A percentile compares a stretch with the other conserved stretches of the same genome.
Conservation (phyloP, 2,888 invertebrate species). For the Ichneumoninae sp. region DNA sequence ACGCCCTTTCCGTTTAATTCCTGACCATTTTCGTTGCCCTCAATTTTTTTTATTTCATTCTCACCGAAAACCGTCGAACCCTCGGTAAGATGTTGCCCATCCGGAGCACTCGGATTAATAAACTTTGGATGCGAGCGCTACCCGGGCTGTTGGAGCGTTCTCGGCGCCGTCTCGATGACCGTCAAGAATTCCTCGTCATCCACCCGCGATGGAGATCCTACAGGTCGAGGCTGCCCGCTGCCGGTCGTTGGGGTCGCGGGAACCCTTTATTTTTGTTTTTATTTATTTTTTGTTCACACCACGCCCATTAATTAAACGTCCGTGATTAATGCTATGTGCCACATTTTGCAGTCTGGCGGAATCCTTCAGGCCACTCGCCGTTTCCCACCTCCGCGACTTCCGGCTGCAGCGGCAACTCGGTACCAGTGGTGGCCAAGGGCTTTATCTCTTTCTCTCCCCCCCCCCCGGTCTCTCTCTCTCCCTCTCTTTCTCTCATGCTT, state of each 20-base stretch:
- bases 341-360: slow-evolving; percentile 64
- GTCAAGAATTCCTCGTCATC: slow-evolving; percentile 1
- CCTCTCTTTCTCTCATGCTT: slow-evolving; percentile 9
- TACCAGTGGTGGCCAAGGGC: slow-evolving; percentile 34
- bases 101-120: slow-evolving; percentile 41
- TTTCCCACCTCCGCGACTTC: slow-evolving; percentile 47
- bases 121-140: not conserved
- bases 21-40: slow-evolving; percentile 47
- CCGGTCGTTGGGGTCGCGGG: slow-evolving; percentile 16
- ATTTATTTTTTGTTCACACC: slow-evolving; percentile 35
- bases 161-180: not conserved
- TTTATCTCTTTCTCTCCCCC: slow-evolving; percentile 14
- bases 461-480: not conserved
- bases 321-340: slow-evolving; percentile 78
- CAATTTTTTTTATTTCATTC: slow-evolving; percentile 30
- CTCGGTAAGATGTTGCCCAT: slow-evolving; percentile 44
- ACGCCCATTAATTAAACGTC: slow-evolving; percentile 77
- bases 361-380: slow-evolving; percentile 62
- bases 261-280: slow-evolving; percentile 18
- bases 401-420: slow-evolving; percentile 32
- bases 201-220: not conserved
- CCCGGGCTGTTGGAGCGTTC: not conserved
- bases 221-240: not conserved
- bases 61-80: not conserved
- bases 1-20: slow-evolving; percentile 64